Evolutionary conservation across 1,140 invertebrate genomes (phyloP).

Genomic region (Bombus affinis): DNA sequence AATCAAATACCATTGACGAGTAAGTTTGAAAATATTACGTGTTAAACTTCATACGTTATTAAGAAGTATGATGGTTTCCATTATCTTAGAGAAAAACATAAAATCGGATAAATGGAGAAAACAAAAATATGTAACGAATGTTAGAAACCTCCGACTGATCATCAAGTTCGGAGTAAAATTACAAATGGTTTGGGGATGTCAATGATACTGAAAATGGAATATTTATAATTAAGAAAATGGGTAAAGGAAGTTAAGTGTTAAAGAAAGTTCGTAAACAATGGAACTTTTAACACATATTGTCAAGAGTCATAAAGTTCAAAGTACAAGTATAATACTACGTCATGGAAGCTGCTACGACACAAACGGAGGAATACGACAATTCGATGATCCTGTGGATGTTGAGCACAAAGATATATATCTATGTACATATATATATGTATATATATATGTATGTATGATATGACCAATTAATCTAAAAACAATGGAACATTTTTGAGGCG

Average conservation of each 20-base stretch:
- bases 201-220: background rate
- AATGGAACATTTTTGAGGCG: background rate
- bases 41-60: background rate
- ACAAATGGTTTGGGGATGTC: background rate
- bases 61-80: background rate
- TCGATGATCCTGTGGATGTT: constrained; percentile 58
- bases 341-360: constrained; percentile 53
- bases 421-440: background rate
- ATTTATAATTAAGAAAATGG: background rate
- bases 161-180: background rate
- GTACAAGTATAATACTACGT: constrained; percentile 7
- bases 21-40: background rate
- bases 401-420: constrained; percentile 60
- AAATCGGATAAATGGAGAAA: background rate
- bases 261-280: background rate
- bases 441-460: background rate
- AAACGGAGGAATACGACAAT: constrained; percentile 61
- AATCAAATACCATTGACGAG: background rate
- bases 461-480: background rate
- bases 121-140: background rate
- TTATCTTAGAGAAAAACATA: background rate
- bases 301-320: background rate
- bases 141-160: background rate
- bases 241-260: background rate
- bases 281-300: background rate